Base-by-base conservation (phyloP, 2,888 invertebrate genomes). In the Phaedon cochleariae region DNA sequence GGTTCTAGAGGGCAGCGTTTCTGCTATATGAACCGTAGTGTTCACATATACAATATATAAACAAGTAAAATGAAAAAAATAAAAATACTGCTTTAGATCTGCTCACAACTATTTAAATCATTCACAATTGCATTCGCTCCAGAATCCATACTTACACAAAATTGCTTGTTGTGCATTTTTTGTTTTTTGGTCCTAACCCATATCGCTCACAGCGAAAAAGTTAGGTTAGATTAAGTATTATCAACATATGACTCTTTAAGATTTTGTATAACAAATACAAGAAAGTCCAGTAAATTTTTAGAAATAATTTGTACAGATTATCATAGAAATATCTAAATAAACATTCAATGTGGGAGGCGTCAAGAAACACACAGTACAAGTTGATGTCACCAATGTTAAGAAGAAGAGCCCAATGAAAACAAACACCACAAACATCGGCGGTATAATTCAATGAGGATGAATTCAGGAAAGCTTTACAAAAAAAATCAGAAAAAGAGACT, bases 1-100 rank as follows among this genome's bases (percentile, higher is more conserved):
- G 81, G 81, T 81, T 82, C 81, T 77, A 79, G 79, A 81, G 78
- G 78, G 80, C 80, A 79, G 80, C 79, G 77, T 78, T 55, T 62
- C 65, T 61, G 60, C 57, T 58, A 62, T 57, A 64, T 64, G 69
- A 71, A 69, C 65, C 71, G 55, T 61, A 63, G 77, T 76, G 73
- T 79, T 80, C 79, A 80, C 80, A 80, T 80, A 79, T 79, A 80
- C 79, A 78, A 76, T 79, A 78, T 80, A 75, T 68, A 75, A 77
- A 75, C 67, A 77, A 75, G 77, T 76, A 79, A 79, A 80, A 75
- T 65, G 73, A 76, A 77, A 75, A 72, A 79, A n/a, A n/a, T n/a
- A n/a, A 70, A 79, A 80, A 81, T 81, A 81, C 81, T 81, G 80
- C 75, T 80, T 79, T 74, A 77, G 62, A 63, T 78, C 79, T 80